Percentiles rank a stretch among this genome's conserved stretches.
phyloP scores from a whole-genome alignment of 2,797 vertebrate genomes.

The Etheostoma perlongum region DNA sequence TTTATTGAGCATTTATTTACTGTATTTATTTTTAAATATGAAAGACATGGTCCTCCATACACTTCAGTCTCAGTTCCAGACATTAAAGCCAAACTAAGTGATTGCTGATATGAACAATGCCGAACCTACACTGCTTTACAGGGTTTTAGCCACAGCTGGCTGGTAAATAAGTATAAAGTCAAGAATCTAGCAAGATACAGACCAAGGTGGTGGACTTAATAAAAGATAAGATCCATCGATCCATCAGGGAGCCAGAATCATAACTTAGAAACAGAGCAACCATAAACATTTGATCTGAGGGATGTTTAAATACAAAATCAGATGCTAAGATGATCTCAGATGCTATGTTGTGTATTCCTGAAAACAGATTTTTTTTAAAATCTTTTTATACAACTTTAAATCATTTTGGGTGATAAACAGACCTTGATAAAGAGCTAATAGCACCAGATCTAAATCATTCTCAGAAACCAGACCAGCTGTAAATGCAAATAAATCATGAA shows the following conservation, averaged over 20 bases:
- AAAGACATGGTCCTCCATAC: too few species aligned
- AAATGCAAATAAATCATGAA: conserved; percentile 25
- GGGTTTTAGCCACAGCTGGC: not conserved
- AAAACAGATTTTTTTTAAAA: not conserved
- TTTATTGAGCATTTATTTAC: too few species aligned
- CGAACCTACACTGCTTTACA: not conserved
- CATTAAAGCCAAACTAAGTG: not conserved
- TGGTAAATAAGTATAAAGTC: not conserved
- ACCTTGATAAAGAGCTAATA: conserved; percentile 15
- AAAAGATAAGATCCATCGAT: not conserved
- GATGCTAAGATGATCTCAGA: conserved; percentile 7
- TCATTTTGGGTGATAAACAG: not conserved
- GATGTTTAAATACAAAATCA: conserved; percentile 20
- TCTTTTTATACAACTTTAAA: not conserved
- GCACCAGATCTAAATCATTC: not conserved
- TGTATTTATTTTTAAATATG: too few species aligned
- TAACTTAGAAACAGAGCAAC: not conserved
- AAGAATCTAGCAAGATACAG: not conserved
- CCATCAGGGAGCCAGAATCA: not conserved
- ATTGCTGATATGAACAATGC: not conserved
- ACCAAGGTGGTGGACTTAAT: not conserved
- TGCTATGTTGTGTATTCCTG: not conserved
- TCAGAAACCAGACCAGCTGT: conserved; percentile 22
- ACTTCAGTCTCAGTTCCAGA: not conserved
- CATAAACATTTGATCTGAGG: too few species aligned